Evolutionary conservation across 2,113 vertebrate species (phyloP).

Genomic region (Cryptomyrus ogoouensis): DNA sequence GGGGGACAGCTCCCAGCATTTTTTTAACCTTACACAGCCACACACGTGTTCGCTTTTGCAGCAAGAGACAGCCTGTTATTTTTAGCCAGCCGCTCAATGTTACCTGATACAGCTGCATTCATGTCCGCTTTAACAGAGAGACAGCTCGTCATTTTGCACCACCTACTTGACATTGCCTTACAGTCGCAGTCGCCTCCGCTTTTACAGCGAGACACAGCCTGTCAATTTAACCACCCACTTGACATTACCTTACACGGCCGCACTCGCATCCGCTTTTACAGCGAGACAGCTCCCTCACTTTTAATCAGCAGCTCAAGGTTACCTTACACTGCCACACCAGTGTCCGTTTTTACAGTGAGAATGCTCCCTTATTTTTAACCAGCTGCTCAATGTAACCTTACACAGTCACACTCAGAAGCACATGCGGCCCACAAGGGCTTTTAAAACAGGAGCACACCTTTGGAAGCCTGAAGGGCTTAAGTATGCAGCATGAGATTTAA

Average conservation of each 20-base stretch:
- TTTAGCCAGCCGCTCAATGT: background rate
- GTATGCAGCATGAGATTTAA: slow-evolving; percentile 49
- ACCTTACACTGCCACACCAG: background rate
- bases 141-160: background rate
- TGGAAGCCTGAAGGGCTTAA: slow-evolving; percentile 15
- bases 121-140: background rate
- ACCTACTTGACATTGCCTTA: background rate
- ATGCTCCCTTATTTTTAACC: background rate
- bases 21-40: background rate
- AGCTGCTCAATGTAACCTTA: background rate
- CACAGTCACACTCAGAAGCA: background rate
- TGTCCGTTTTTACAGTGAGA: too few species aligned
- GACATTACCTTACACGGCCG: background rate
- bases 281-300: background rate
- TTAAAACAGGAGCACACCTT: slow-evolving; percentile 32
- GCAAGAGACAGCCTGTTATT: background rate
- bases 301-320: background rate
- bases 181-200: background rate
- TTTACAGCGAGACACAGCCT: background rate
- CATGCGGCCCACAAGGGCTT: background rate
- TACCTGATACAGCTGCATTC: background rate
- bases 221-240: slow-evolving; percentile 3
- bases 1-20: background rate
- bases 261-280: background rate
- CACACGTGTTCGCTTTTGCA: background rate